phyloP scores from a whole-genome alignment of 64 coral and sea anemone species.

The Acropora yongei region DNA sequence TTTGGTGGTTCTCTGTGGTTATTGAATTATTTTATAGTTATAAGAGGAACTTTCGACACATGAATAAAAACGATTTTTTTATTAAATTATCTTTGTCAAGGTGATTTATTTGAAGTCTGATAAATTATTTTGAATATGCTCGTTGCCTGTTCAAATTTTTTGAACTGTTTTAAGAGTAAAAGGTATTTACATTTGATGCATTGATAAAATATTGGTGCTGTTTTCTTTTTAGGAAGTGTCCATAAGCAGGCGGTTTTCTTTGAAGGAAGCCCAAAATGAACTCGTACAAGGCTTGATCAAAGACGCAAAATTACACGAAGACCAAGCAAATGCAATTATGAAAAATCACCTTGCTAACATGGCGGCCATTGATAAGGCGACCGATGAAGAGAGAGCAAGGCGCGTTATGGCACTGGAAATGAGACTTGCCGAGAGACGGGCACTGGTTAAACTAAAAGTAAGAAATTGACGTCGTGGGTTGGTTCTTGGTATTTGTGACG shows the following conservation, averaged over 20 bases:
- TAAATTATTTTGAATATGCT: no score
- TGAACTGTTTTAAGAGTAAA: no score
- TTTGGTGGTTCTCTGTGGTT: no score
- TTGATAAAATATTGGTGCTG: background rate
- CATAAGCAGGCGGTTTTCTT: conserved; percentile 77
- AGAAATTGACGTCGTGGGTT: background rate
- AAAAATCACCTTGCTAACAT: conserved; percentile 78
- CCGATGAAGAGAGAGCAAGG: conserved; percentile 79
- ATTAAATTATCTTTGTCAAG: no score
- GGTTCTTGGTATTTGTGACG: background rate
- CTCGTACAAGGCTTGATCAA: conserved; percentile 80
- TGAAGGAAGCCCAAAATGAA: conserved; percentile 89
- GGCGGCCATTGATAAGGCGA: conserved; percentile 83
- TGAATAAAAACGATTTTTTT: no score
- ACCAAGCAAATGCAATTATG: conserved; percentile 71
- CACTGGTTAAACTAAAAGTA: conserved; percentile 80
- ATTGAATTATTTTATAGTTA: no score
- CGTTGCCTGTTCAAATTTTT: no score
- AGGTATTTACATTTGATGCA: no score
- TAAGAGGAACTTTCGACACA: no score
- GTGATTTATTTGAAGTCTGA: no score
- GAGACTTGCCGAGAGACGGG: conserved; percentile 86
- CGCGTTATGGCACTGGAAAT: conserved; percentile 93
- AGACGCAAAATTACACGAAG: conserved; percentile 74
- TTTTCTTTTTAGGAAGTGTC: conserved; percentile 73